These are phyloP conservation scores for Tipula helvola DNA, from an alignment of 2,888 invertebrate species.

Conservation along the genomic window DNA sequence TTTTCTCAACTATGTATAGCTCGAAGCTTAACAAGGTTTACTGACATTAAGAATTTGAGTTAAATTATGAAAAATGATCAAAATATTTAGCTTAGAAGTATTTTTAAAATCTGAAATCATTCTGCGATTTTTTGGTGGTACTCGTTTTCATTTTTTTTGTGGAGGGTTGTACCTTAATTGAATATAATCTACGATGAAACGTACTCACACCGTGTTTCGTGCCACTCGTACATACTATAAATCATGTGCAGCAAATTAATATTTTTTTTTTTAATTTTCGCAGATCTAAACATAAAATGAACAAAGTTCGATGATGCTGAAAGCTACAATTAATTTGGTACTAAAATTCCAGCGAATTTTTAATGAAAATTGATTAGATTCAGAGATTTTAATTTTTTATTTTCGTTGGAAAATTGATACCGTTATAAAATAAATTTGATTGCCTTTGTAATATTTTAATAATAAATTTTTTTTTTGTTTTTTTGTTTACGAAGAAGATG, in stretches of 20 bases:
- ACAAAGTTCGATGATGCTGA: neutral
- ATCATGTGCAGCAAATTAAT: neutral
- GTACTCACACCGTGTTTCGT: neutral
- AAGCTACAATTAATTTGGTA: neutral
- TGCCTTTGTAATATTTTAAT: neutral
- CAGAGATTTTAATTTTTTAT: neutral
- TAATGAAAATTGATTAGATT: neutral
- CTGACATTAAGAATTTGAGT: no score
- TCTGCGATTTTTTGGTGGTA: no score
- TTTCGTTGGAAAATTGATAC: neutral
- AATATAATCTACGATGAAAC: no score
- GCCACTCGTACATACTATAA: neutral
- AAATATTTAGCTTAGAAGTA: no score
- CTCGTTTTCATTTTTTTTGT: no score
- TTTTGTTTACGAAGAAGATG: neutral
- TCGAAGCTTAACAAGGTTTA: no score
- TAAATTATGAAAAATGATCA: no score
- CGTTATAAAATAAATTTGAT: neutral
- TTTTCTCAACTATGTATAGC: no score
- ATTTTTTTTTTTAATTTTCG: neutral
- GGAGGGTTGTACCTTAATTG: no score
- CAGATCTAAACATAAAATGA: neutral
- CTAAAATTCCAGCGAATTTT: neutral
- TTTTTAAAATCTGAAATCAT: no score
- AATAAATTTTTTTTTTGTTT: neutral